These are phyloP conservation scores for Drosophila kepulauana DNA, from an alignment of 1,140 invertebrate species.

Conservation along the genomic window DNA sequence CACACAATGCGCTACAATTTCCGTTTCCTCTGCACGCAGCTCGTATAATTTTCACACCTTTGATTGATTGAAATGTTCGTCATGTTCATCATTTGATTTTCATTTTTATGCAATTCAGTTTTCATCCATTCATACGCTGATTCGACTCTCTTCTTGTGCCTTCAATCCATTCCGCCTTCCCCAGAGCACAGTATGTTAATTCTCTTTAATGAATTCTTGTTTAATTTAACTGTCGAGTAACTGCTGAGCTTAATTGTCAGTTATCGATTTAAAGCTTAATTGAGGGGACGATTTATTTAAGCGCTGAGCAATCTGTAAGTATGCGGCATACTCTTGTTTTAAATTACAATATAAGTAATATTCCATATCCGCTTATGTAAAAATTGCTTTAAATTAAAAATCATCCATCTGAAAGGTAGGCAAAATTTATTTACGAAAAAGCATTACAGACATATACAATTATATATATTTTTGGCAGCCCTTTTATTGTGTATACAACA, in stretches of 20 bases:
- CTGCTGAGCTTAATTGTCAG: constrained; percentile 58
- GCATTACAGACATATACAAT: background rate
- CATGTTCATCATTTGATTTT: constrained; percentile 46
- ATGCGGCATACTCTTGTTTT: background rate
- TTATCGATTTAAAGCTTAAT: constrained; percentile 53
- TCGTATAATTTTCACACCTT: constrained; percentile 73
- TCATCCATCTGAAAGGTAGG: constrained; percentile 2
- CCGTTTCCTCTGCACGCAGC: constrained; percentile 71
- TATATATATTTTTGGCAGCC: background rate
- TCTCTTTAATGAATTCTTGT: constrained; percentile 38
- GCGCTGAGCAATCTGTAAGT: constrained; percentile 2
- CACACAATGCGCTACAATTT: constrained; percentile 79
- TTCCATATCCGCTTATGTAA: constrained; percentile 11
- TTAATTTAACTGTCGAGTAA: constrained; percentile 35
- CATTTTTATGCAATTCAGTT: constrained; percentile 27
- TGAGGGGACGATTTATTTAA: constrained; percentile 14
- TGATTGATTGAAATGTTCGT: constrained; percentile 71
- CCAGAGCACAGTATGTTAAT: constrained; percentile 37
- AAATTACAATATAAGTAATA: constrained; percentile 1
- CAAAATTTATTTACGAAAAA: constrained; percentile 1
- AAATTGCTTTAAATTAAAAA: constrained; percentile 24
- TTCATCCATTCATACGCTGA: background rate
- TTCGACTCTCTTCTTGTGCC: background rate
- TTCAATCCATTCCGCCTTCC: background rate
- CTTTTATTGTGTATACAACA: constrained; percentile 1